A percentile compares a stretch with the other conserved stretches of the same genome.
Conservation (phyloP, 2,797 vertebrate species). For the Avahi laniger region DNA sequence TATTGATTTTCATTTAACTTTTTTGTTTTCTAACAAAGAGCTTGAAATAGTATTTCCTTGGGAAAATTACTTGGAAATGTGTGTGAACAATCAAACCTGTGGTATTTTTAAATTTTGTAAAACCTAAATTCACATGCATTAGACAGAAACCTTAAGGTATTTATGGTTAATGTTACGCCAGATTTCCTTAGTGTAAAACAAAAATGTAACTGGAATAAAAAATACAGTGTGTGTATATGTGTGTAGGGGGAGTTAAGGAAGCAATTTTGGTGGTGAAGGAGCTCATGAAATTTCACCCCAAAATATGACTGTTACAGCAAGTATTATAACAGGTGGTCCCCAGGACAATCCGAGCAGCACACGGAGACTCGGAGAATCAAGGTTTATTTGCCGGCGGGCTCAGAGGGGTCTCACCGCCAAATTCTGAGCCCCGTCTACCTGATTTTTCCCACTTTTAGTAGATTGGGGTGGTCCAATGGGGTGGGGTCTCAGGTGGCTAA, state of each 20-base stretch:
- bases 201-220: slow-evolving; percentile 30
- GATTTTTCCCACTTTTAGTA: no score
- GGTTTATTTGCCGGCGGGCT: no score
- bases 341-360: no score
- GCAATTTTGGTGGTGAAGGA: not conserved
- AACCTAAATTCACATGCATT: slow-evolving; percentile 20
- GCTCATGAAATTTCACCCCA: not conserved
- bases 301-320: not conserved
- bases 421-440: no score
- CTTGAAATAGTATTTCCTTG: slow-evolving; percentile 53
- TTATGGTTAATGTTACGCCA: slow-evolving; percentile 11
- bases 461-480: no score
- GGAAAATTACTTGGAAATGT: slow-evolving; percentile 59
- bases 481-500: no score
- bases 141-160: slow-evolving; percentile 46
- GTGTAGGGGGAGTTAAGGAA: not conserved
- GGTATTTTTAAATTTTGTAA: slow-evolving; percentile 54
- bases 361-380: no score
- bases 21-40: slow-evolving; percentile 12
- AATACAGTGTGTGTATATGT: not conserved
- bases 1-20: slow-evolving; percentile 67
- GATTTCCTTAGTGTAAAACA: slow-evolving; percentile 35
- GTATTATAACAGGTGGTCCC: no score
- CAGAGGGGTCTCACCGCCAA: no score
- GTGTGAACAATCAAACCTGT: slow-evolving; percentile 29